Base-by-base conservation (phyloP, 2,797 vertebrate species). In the Coregonus ussuriensis region DNA sequence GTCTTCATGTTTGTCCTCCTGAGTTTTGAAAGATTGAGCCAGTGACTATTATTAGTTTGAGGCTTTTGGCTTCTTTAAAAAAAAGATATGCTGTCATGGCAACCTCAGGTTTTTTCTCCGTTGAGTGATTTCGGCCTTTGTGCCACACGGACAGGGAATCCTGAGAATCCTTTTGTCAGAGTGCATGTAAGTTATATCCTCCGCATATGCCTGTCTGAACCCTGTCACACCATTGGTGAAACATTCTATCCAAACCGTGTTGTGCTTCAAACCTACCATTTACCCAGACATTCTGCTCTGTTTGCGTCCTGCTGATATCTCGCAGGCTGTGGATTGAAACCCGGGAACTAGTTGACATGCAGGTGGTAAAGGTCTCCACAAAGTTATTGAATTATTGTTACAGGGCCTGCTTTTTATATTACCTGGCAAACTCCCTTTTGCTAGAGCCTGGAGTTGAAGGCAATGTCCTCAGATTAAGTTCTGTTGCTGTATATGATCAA, bases 381-480 rank as follows among this genome's bases (percentile, higher is more conserved):
- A 47, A 47, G 84, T 90, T 90, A 88, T 87, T 89, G 81, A 92
- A 93, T 88, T 87, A 81, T 81, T 88, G 88, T 85, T 75, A 70
- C 51, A 71, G 71, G 29, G 75, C 79, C 77, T 80, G 88, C 88
- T 75, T 71, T 84, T 82, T 86, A 80, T 86, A 85, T 90, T 83
- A 91, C 87, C 87, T 83, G 85, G 77, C 72, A 85, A 81, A 89
- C 71, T 75, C 69, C 21, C 47, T 35, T 52, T 52, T 7, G 53
- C 78, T 25, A 47, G 53, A 84, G 83, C 84, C 85, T 83, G 75
- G 21, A 68, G 87, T 92, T 89, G 84, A 89, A 88, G 89, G 88
- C 82, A 69, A 82, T 83, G 86, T 89, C 86, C 87, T 86, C 81
- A 88, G 89, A 93, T 94, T 90, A 89, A 86, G 86, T 88, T 89